These are phyloP conservation scores for Turritopsis dohrnii DNA, from an alignment of 30 jellyfish, hydroid and myxozoan species.

Conservation along the genomic window DNA sequence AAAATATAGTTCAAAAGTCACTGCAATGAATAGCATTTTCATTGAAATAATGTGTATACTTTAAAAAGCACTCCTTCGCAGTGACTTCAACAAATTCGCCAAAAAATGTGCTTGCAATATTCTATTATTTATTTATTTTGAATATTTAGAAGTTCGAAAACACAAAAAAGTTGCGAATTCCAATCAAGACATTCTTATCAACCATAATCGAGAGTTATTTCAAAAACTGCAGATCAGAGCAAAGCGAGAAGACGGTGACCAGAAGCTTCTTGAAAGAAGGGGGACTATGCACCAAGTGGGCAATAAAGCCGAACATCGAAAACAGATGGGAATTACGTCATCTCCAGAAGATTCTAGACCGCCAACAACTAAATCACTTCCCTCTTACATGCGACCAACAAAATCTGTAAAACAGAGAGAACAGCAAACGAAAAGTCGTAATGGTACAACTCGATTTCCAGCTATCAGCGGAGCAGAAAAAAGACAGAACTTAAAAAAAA, in stretches of 20 bases:
- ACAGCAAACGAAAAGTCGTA: background rate
- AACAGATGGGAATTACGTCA: background rate
- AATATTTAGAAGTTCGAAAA: constrained; percentile 1
- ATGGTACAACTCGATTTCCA: background rate
- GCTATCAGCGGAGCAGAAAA: background rate
- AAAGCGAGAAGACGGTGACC: constrained; percentile 4
- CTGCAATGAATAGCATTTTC: too few species aligned
- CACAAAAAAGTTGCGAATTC: background rate
- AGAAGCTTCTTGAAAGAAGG: background rate
- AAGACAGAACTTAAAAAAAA: background rate
- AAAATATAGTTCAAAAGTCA: background rate
- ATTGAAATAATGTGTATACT: too few species aligned
- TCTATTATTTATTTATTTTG: background rate
- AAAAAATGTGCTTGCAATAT: too few species aligned
- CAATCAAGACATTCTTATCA: background rate
- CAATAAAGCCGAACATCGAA: background rate
- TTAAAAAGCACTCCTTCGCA: too few species aligned
- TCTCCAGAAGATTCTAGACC: constrained; percentile 7
- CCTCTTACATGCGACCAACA: constrained; percentile 24
- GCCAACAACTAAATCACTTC: background rate
- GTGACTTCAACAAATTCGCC: too few species aligned
- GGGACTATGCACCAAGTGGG: background rate
- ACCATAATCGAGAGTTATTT: constrained; percentile 21
- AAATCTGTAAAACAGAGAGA: background rate
- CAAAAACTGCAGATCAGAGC: constrained; percentile 13